Conservation (phyloP, 2,888 invertebrate genomes). For the Tachina fera region DNA sequence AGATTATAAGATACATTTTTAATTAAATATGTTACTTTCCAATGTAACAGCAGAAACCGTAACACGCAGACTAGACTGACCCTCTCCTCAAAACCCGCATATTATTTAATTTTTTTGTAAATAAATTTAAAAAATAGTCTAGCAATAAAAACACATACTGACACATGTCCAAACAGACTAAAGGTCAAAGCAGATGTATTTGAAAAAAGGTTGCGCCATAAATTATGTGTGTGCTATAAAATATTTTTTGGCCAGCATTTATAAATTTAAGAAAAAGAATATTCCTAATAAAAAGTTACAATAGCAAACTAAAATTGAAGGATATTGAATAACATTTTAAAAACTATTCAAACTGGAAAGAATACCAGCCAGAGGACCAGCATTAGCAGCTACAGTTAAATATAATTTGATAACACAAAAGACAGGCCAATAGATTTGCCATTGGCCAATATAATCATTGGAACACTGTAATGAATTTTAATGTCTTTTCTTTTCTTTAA, state of each 20-base stretch:
- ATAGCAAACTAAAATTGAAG: slow-evolving; percentile 40
- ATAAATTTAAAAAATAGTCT: slow-evolving; percentile 41
- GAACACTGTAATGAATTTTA: background rate
- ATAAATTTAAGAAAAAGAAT: background rate
- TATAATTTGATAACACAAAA: slow-evolving; percentile 1
- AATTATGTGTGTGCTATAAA: slow-evolving; percentile 1
- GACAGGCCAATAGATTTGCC: background rate
- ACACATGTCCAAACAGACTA: slow-evolving; percentile 66
- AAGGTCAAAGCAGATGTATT: slow-evolving; percentile 32
- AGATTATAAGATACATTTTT: no score
- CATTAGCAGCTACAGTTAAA: slow-evolving; percentile 46
- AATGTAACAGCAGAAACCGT: background rate
- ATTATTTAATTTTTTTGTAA: slow-evolving; percentile 4
- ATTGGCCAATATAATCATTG: slow-evolving; percentile 6
- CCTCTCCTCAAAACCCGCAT: slow-evolving; percentile 55
- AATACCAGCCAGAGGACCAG: background rate
- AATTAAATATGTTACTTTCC: background rate
- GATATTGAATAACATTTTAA: slow-evolving; percentile 54
- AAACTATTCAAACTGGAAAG: slow-evolving; percentile 16
- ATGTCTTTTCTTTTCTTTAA: background rate
- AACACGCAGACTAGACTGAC: background rate
- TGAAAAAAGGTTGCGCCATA: background rate
- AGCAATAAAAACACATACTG: slow-evolving; percentile 56
- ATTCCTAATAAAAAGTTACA: background rate
- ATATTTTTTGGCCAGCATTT: slow-evolving; percentile 40